A percentile compares a stretch with the other conserved stretches of the same genome.
Evolutionary conservation across 2,797 vertebrate species (phyloP).

Genomic region (Enteromius anoplus): DNA sequence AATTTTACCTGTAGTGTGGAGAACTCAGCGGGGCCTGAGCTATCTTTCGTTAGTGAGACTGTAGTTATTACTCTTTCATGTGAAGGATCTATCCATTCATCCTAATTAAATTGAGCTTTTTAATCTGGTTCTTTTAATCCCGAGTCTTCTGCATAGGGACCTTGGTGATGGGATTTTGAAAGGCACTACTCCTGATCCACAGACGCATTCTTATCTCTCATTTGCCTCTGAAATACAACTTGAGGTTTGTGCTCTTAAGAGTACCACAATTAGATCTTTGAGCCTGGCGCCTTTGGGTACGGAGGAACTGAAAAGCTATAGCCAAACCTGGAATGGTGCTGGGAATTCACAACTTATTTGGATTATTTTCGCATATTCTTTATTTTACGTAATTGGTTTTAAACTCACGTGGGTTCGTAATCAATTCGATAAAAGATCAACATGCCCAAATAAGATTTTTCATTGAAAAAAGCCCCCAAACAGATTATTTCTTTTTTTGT

Average conservation of each 20-base stretch:
- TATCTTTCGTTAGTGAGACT: constrained; percentile 80
- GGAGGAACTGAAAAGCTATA: constrained; percentile 60
- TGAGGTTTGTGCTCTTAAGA: constrained; percentile 78
- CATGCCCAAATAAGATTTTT: constrained; percentile 36
- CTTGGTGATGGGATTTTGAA: constrained; percentile 82
- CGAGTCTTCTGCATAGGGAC: constrained; percentile 80
- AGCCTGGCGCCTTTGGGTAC: constrained; percentile 58
- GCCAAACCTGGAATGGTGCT: constrained; percentile 21
- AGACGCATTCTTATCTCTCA: constrained; percentile 79
- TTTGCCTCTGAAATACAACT: constrained; percentile 78
- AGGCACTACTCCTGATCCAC: constrained; percentile 80
- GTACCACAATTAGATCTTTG: constrained; percentile 69
- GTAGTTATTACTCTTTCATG: constrained; percentile 83
- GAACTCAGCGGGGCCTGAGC: constrained; percentile 74
- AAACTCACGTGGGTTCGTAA: constrained; percentile 18
- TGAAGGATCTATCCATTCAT: constrained; percentile 81
- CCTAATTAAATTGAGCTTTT: constrained; percentile 87
- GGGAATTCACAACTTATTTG: constrained; percentile 8
- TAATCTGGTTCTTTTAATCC: constrained; percentile 85
- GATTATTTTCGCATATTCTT: background rate
- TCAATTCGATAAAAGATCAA: constrained; percentile 27
- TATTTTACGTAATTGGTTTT: constrained; percentile 17
- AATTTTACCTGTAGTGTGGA: constrained; percentile 79
- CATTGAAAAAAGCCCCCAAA: background rate
- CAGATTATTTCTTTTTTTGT: constrained; percentile 35